phyloP scores from a whole-genome alignment of 2,888 invertebrate genomes.

The Cephus runcator region DNA sequence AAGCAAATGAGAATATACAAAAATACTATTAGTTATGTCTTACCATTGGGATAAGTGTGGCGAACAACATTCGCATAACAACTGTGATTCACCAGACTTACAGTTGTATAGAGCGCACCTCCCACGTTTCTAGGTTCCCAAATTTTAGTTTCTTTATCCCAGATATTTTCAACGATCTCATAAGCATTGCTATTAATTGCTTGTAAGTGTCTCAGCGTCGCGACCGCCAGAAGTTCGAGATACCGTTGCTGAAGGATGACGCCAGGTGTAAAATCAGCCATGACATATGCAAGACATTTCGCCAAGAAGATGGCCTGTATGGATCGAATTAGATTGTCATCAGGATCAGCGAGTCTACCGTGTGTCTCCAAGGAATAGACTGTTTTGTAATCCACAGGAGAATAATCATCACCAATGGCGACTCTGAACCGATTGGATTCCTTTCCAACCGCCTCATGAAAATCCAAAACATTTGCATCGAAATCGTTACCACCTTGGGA shows the following conservation, averaged over 20 bases:
- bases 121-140: conserved; percentile 61
- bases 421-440: neutral
- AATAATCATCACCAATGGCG: conserved; percentile 32
- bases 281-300: conserved; percentile 55
- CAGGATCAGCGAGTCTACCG: conserved; percentile 45
- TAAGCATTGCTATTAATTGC: conserved; percentile 67
- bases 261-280: conserved; percentile 26
- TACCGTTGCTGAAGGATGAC: conserved; percentile 30
- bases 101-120: conserved; percentile 66
- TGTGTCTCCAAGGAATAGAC: conserved; percentile 61
- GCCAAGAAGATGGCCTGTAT: conserved; percentile 62
- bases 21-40: conserved; percentile 4
- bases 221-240: conserved; percentile 49
- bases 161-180: conserved; percentile 62
- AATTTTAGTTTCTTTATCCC: conserved; percentile 42
- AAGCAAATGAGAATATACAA: conserved; percentile 2
- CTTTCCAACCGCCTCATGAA: neutral
- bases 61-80: conserved; percentile 66
- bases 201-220: conserved; percentile 63
- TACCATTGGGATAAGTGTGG: conserved; percentile 59
- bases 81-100: conserved; percentile 67
- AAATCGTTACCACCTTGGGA: neutral
- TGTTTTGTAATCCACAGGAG: conserved; percentile 54
- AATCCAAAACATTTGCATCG: neutral
- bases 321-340: conserved; percentile 58